Percentiles rank a stretch among this genome's conserved stretches.
Evolutionary conservation across 2,888 invertebrate species (phyloP).

Genomic region (Omphaloscelis lunosa): DNA sequence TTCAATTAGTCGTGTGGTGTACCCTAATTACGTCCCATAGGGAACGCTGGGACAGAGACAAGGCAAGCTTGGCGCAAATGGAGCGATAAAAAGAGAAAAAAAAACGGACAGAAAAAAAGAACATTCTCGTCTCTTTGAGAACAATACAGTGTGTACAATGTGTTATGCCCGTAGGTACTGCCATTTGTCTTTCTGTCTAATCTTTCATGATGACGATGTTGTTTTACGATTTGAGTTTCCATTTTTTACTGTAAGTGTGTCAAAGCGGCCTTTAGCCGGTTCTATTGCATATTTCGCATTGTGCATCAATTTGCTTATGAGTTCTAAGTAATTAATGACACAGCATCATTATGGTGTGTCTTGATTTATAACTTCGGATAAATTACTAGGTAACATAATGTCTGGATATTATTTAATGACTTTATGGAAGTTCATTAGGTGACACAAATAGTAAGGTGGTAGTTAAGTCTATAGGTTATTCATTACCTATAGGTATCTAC

Average conservation of each 20-base stretch:
- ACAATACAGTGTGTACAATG: conserved; percentile 81
- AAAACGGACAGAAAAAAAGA: conserved; percentile 71
- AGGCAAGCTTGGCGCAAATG: conserved; percentile 81
- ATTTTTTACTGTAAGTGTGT: conserved; percentile 79
- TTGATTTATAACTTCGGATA: not conserved
- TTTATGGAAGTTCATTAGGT: not conserved
- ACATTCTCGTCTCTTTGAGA: conserved; percentile 78
- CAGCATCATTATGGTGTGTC: not conserved
- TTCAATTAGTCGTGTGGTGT: conserved; percentile 86
- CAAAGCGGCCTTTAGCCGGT: conserved; percentile 60
- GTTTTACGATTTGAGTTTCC: conserved; percentile 80
- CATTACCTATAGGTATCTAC: not conserved
- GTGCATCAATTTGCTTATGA: conserved; percentile 51
- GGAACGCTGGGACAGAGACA: conserved; percentile 76
- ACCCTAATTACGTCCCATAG: conserved; percentile 84
- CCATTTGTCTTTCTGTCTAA: conserved; percentile 87
- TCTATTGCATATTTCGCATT: conserved; percentile 55
- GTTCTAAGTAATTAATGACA: conserved; percentile 7
- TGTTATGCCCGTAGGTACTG: conserved; percentile 73
- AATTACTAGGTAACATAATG: not conserved
- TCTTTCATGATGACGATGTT: conserved; percentile 86
- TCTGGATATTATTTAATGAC: not conserved
- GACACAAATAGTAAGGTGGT: not conserved
- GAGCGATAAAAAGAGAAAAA: conserved; percentile 79
- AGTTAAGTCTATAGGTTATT: not conserved